Conservation (phyloP, 2,113 vertebrate species). For the Nerophis lumbriciformis region DNA sequence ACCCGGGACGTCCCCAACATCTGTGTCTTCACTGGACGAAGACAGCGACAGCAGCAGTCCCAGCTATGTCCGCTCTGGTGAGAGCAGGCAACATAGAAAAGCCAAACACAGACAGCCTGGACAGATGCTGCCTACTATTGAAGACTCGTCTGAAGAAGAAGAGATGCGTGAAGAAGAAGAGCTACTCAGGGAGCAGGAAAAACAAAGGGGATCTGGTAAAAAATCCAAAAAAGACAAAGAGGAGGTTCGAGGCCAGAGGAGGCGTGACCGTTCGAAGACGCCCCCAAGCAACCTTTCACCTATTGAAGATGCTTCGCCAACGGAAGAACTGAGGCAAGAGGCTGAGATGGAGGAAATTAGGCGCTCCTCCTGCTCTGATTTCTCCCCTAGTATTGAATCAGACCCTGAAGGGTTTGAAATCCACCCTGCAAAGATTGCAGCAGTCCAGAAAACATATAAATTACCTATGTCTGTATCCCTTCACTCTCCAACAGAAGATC, state of each 20-base stretch:
- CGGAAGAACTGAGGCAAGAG: slow-evolving; percentile 92
- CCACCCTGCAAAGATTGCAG: slow-evolving; percentile 86
- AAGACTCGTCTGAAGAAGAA: slow-evolving; percentile 98
- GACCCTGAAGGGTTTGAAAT: slow-evolving; percentile 93
- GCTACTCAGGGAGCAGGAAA: slow-evolving; percentile 89
- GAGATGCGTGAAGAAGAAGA: slow-evolving; percentile 94
- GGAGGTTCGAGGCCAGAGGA: slow-evolving; percentile 88
- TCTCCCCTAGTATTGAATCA: slow-evolving; percentile 95
- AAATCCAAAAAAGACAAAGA: slow-evolving; percentile 98
- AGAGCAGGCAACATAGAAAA: slow-evolving; percentile 93
- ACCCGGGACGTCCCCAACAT: slow-evolving; percentile 94
- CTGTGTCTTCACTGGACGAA: slow-evolving; percentile 93
- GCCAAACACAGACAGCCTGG: slow-evolving; percentile 89
- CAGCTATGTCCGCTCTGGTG: slow-evolving; percentile 83
- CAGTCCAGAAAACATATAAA: slow-evolving; percentile 91
- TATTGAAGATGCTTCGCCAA: slow-evolving; percentile 96
- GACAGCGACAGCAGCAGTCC: slow-evolving; percentile 98
- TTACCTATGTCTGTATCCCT: slow-evolving; percentile 88
- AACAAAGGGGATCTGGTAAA: slow-evolving; percentile 88
- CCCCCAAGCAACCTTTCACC: slow-evolving; percentile 95
- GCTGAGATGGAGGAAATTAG: slow-evolving; percentile 97
- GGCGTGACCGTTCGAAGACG: slow-evolving; percentile 87
- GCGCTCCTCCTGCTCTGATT: slow-evolving; percentile 95
- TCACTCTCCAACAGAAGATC: slow-evolving; percentile 88
- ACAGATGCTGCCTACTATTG: slow-evolving; percentile 91